These are phyloP conservation scores for Trichoplusia ni DNA, from an alignment of 1,140 invertebrate genomes.

Conservation along the genomic window DNA sequence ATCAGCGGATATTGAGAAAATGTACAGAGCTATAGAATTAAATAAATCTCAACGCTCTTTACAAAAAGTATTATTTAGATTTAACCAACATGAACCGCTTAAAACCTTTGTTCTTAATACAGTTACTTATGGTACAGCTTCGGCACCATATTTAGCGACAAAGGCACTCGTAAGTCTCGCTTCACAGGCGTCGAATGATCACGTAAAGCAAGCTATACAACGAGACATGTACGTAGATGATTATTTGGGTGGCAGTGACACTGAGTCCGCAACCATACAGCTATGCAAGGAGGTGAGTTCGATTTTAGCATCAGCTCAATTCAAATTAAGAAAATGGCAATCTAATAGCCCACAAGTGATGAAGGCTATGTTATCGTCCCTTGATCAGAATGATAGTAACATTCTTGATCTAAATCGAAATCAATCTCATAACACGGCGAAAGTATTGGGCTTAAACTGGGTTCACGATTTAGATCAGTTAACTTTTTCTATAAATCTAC, in stretches of 20 bases:
- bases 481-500: conserved; percentile 4
- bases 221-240: background rate
- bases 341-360: conserved; percentile 9
- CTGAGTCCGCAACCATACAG: background rate
- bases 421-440: too few species aligned
- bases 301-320: conserved; percentile 21
- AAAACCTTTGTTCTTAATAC: background rate
- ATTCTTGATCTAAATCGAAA: too few species aligned
- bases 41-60: background rate
- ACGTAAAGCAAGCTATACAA: background rate
- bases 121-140: background rate
- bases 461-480: conserved; percentile 1
- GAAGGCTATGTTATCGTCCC: background rate
- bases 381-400: background rate
- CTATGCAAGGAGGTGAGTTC: background rate
- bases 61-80: background rate
- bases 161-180: background rate
- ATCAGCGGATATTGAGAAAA: conserved; percentile 39
- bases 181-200: background rate
- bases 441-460: conserved; percentile 21
- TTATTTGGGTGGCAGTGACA: background rate
- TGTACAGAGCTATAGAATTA: background rate
- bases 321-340: conserved; percentile 22
- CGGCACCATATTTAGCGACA: background rate
- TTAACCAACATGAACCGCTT: background rate